Evolutionary conservation across 2,797 vertebrate genomes (phyloP).

Genomic region (Periparus ater): DNA sequence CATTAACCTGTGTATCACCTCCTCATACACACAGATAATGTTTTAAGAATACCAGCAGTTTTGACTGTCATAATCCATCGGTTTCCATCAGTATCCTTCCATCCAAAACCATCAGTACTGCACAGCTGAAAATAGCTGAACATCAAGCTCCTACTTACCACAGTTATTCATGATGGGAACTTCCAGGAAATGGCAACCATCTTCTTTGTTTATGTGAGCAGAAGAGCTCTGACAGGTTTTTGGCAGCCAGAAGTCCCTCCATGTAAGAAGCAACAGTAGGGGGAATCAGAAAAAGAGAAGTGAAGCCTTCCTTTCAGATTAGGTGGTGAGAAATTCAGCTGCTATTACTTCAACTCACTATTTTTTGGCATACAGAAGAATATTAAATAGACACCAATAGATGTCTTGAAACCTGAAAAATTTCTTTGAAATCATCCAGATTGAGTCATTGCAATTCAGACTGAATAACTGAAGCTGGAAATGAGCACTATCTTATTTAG

Average conservation of each 20-base stretch:
- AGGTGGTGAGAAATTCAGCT: not conserved
- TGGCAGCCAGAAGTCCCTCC: not conserved
- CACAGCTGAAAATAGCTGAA: not conserved
- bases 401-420: not conserved
- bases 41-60: not conserved
- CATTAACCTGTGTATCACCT: not conserved
- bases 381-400: not conserved
- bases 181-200: not conserved
- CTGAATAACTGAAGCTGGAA: not conserved
- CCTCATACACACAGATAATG: accelerated
- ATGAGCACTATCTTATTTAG: not conserved
- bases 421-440: not conserved
- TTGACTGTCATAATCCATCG: not conserved
- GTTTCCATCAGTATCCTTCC: too few relatives aligned
- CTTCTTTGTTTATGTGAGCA: not conserved
- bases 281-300: not conserved
- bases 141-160: not conserved
- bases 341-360: not conserved
- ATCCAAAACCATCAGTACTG: not conserved
- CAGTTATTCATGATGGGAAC: accelerated
- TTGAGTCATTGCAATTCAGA: not conserved
- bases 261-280: accelerated
- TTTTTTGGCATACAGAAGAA: not conserved
- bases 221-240: not conserved
- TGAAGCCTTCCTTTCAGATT: not conserved